Conservation (phyloP, 2,888 invertebrate genomes). For the Endotricha flammealis region DNA sequence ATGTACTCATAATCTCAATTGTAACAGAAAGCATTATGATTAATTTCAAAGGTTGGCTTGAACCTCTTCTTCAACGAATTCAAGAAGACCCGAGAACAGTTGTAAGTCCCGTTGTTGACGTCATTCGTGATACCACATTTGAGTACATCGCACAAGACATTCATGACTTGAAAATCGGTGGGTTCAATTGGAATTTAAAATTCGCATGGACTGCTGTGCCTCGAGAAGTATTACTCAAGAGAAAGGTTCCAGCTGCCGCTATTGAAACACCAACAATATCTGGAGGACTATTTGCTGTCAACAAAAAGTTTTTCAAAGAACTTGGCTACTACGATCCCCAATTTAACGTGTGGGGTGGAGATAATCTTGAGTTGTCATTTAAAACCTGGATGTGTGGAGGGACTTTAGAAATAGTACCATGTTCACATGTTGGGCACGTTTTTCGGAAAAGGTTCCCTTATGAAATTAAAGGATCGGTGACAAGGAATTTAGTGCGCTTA, state of each 20-base stretch:
- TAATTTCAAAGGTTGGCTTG: conserved; percentile 87
- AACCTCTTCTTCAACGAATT: conserved; percentile 90
- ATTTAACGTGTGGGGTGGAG: conserved; percentile 99
- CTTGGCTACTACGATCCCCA: conserved; percentile 97
- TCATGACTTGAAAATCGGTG: conserved; percentile 88
- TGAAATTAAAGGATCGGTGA: conserved; percentile 90
- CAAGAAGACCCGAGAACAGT: conserved; percentile 86
- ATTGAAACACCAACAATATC: conserved; percentile 97
- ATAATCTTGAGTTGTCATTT: conserved; percentile 97
- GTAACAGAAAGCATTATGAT: too few species aligned
- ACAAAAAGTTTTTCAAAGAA: conserved; percentile 90
- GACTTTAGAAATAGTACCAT: conserved; percentile 96
- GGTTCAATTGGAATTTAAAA: conserved; percentile 93
- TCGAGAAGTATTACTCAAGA: conserved; percentile 84
- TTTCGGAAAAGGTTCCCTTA: conserved; percentile 97
- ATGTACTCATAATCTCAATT: too few species aligned
- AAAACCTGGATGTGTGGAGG: conserved; percentile 99
- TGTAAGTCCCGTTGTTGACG: conserved; percentile 95
- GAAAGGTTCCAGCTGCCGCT: conserved; percentile 88
- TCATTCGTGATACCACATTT: conserved; percentile 91
- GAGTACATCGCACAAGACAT: conserved; percentile 89
- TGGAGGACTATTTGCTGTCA: conserved; percentile 97
- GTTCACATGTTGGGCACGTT: conserved; percentile 98
- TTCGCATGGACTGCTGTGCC: conserved; percentile 98
- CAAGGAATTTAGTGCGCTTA: conserved; percentile 93